Percentiles rank a stretch among this genome's conserved stretches.
phyloP scores from a whole-genome alignment of 2,888 invertebrate species.

The Leucoptera coffeella region DNA sequence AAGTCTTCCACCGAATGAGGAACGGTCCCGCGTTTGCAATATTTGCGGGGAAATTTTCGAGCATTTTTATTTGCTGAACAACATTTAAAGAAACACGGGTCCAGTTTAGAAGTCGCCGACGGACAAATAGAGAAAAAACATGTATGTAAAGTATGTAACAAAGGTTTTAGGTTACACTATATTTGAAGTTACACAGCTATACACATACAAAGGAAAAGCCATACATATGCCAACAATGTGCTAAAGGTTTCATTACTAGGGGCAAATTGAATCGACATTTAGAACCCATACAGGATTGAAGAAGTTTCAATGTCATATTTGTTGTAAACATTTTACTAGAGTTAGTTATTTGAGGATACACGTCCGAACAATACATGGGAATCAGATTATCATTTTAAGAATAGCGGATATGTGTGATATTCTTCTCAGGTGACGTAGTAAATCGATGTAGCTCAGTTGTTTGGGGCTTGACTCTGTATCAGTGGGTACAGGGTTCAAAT shows the following conservation, averaged over 20 bases:
- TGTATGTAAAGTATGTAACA: conserved; percentile 26
- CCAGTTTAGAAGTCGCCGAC: too few species aligned
- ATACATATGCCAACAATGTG: conserved; percentile 37
- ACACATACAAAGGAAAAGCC: conserved; percentile 41
- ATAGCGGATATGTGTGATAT: too few species aligned
- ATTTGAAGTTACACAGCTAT: conserved; percentile 32
- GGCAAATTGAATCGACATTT: conserved; percentile 36
- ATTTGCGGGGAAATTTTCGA: conserved; percentile 38
- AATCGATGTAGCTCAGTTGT: too few species aligned
- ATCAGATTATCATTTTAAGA: too few species aligned
- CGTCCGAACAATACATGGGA: conserved; percentile 34
- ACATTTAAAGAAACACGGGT: conserved; percentile 34
- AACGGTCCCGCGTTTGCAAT: conserved; percentile 32
- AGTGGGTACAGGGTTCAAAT: too few species aligned
- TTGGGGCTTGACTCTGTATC: too few species aligned
- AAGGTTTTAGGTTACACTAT: conserved; percentile 38
- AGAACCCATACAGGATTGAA: conserved; percentile 36
- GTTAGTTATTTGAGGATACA: conserved; percentile 35
- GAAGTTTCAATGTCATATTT: conserved; percentile 39
- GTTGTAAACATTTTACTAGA: conserved; percentile 38
- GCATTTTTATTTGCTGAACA: conserved; percentile 41
- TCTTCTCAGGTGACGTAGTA: too few species aligned
- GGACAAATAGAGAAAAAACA: too few species aligned
- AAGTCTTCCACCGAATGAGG: too few species aligned
- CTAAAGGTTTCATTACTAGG: conserved; percentile 36